Evolutionary conservation across 2,113 vertebrate genomes (phyloP), one percentile per base, ranked within the genome.

Genomic region (Oreotrochilus melanogaster): DNA sequence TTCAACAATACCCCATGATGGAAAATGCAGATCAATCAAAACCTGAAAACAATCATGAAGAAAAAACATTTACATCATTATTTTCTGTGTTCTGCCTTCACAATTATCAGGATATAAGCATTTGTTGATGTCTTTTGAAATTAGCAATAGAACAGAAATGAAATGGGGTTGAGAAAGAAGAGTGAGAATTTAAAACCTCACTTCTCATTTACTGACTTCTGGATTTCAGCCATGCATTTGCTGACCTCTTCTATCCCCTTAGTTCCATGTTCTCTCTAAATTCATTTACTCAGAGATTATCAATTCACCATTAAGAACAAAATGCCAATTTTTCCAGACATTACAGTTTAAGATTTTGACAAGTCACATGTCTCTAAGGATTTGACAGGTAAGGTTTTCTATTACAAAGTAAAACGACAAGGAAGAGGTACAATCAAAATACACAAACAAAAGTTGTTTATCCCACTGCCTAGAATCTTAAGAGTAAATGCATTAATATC

Each of bases 201-300:
- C 10, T 94, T 92, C 53, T 95, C 74, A 82, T 97, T 95, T 88
- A 78, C 50, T n/a, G 35, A 48, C 61, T 92, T 78, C 57, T 89
- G 86, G 57, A 96, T 95, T 96, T 96, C 86, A 91, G 64, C 48
- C 74, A 37, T 37, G 48, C 70, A 73, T 69, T 78, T 60, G 7
- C 12, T 92, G 81, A 94, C 84, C 53, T 92, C 87, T 95, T 96
- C 80, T 27, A 88, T 60, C n/a, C 64, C 53, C 53, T 95, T 95
- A 75, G 54, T 92, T 54, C 24, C 72, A 93, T 6, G 28, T 56
- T 35, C 69, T 92, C 73, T 70, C 89, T 80, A 92, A 78, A 51
- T 85, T 93, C 24, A 72, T 96, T 97, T 97, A 96, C 85, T 95
- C 66, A 90, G 84, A 6, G 14, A 96, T 95, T 90, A 95, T 67